Percentiles rank a stretch among this genome's conserved stretches.
Conservation (phyloP, 2,113 vertebrate genomes). For the Bucco capensis region DNA sequence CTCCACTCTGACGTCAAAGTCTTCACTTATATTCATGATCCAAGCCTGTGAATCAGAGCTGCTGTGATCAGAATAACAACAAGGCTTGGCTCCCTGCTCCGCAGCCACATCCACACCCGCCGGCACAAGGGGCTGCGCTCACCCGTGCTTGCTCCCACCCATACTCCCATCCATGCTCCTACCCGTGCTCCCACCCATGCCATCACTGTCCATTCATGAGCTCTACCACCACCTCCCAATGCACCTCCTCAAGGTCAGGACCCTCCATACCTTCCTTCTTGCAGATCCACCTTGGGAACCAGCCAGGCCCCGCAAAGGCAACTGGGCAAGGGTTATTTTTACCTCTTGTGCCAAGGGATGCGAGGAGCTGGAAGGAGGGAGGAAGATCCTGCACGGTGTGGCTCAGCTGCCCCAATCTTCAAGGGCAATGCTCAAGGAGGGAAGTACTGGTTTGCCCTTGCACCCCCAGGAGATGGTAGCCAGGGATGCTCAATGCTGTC, state of each 20-base stretch:
- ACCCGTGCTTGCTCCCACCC: background rate
- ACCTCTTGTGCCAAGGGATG: background rate
- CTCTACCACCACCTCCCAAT: background rate
- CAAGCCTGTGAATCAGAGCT: conserved; percentile 72
- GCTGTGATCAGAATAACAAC: conserved; percentile 72
- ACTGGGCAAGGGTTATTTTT: background rate
- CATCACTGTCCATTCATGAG: conserved; percentile 56
- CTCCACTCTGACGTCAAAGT: conserved; percentile 83
- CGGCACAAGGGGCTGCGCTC: background rate
- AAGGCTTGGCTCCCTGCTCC: conserved; percentile 10
- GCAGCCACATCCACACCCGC: background rate
- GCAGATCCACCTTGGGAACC: background rate
- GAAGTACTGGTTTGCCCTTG: fast-evolving
- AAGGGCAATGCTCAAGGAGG: background rate
- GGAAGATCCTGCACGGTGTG: background rate
- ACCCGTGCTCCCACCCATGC: too few species aligned
- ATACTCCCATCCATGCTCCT: fast-evolving
- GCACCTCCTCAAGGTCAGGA: conserved; percentile 46
- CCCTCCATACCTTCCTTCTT: background rate
- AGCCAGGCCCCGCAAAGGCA: background rate
- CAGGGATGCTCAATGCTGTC: fast-evolving
- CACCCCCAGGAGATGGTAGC: background rate
- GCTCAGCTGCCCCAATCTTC: background rate
- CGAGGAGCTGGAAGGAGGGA: background rate
- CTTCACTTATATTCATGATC: conserved; percentile 80